Conservation (phyloP, 2,113 vertebrate species). For the Sardina pilchardus region DNA sequence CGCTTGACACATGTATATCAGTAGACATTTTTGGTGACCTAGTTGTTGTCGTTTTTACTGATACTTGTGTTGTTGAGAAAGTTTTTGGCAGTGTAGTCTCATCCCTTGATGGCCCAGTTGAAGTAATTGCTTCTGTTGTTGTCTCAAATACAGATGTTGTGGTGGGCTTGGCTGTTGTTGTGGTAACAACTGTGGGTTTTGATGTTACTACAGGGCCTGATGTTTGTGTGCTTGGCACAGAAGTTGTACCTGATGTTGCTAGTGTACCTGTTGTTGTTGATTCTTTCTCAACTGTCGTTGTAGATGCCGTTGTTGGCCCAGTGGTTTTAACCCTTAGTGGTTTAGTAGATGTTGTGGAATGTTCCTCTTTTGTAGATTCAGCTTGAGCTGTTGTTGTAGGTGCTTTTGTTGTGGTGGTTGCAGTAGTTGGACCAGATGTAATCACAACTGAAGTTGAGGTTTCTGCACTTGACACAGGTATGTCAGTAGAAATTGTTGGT, state of each 20-base stretch:
- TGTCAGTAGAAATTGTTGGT: background rate
- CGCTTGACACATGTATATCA: background rate
- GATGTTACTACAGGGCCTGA: background rate
- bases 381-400: background rate
- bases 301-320: background rate
- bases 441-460: conserved; percentile 11
- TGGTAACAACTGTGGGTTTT: no score
- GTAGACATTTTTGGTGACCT: background rate
- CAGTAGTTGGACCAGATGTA: background rate
- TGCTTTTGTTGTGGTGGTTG: background rate
- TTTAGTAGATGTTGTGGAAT: background rate
- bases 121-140: background rate
- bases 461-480: background rate
- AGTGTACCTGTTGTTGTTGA: background rate
- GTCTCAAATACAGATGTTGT: no score
- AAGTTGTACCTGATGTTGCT: conserved; percentile 10
- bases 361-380: conserved; percentile 15
- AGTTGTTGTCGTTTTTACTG: conserved; percentile 23
- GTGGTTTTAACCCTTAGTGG: background rate
- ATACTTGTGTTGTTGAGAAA: background rate
- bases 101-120: background rate
- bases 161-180: no score
- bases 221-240: background rate
- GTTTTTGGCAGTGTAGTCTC: background rate
- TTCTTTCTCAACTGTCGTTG: background rate